Conservation (phyloP, 2,797 vertebrate species). For the Acanthornis magna region DNA sequence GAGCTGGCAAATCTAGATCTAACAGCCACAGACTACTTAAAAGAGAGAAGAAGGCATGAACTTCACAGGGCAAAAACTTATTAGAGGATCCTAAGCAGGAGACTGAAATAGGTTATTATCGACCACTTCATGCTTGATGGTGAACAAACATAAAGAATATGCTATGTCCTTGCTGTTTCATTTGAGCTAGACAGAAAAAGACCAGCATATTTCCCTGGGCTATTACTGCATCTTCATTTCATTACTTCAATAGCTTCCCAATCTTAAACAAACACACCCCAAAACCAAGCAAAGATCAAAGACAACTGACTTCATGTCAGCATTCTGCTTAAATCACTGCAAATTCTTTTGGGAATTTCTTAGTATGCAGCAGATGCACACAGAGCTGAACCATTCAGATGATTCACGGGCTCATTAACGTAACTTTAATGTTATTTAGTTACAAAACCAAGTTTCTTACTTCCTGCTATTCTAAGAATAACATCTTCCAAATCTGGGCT, state of each 20-base stretch:
- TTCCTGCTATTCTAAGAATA: constrained; percentile 20
- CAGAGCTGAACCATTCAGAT: background rate
- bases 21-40: background rate
- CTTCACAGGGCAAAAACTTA: background rate
- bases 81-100: background rate
- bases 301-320: background rate
- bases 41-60: background rate
- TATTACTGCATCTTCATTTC: background rate
- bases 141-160: background rate
- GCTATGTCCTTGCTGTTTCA: background rate
- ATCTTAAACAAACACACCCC: background rate
- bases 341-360: background rate
- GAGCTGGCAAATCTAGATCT: background rate
- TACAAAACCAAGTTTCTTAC: constrained; percentile 25
- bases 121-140: background rate
- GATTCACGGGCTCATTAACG: background rate
- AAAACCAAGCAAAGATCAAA: constrained; percentile 19
- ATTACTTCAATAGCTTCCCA: background rate
- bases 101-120: background rate
- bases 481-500: background rate
- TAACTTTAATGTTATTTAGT: constrained; percentile 5
- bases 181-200: background rate
- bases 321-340: background rate
- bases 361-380: background rate
- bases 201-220: background rate